Conservation (phyloP, 2,113 vertebrate genomes). For the Peromyscus polionotus region DNA sequence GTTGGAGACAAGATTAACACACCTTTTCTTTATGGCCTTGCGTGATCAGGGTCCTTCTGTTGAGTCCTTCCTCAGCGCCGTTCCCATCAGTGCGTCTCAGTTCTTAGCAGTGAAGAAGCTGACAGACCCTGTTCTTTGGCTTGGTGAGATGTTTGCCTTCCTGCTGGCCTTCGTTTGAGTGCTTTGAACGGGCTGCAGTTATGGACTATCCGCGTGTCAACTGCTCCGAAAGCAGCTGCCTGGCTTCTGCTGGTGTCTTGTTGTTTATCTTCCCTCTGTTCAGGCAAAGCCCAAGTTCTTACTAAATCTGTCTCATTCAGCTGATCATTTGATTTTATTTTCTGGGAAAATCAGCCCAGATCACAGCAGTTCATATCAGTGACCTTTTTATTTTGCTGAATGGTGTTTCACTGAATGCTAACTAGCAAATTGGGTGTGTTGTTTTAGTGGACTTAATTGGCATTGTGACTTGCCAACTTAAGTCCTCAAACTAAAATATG, state of each 20-base stretch:
- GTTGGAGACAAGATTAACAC: background rate
- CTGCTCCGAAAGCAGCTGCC: background rate
- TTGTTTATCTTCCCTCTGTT: background rate
- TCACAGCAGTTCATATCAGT: background rate
- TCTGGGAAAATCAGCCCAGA: background rate
- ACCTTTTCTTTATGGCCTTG: background rate
- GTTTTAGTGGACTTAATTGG: conserved; percentile 48
- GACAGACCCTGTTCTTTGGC: background rate
- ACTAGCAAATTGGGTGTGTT: background rate
- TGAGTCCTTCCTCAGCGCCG: background rate
- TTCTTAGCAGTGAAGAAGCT: background rate
- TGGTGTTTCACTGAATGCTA: background rate
- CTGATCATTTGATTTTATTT: background rate
- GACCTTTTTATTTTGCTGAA: conserved; percentile 8
- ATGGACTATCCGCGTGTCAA: background rate
- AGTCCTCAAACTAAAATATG: conserved; percentile 40
- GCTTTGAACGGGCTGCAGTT: conserved; percentile 29
- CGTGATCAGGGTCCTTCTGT: background rate
- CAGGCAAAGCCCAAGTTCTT: conserved; percentile 2
- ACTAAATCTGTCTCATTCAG: background rate
- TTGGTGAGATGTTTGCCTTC: background rate
- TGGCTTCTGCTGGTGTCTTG: background rate
- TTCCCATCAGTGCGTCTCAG: background rate
- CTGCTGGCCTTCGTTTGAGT: background rate
- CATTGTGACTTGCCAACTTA: conserved; percentile 4